Evolutionary conservation across 2,888 invertebrate species (phyloP), one percentile per base, ranked within the genome.

Genomic region (Cepaea hortensis): DNA sequence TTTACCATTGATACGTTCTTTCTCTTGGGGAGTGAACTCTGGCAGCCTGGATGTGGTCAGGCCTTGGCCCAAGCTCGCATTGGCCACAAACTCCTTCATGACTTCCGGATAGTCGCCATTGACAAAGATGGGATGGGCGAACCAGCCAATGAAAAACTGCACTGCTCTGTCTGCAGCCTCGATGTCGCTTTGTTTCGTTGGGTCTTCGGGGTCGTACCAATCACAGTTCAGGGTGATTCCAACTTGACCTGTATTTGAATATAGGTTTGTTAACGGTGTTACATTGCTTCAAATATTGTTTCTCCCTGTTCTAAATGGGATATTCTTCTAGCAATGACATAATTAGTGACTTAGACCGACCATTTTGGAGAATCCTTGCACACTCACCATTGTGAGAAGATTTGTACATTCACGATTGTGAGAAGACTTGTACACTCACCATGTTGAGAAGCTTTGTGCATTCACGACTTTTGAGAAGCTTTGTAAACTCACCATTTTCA

Each of bases 101-200:
- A 88, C 85, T 61, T 87, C 89, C n/a, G 92, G 92, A 75, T 93
- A 97, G 94, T 97, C 96, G 13, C 94, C 94, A 87, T 92, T 89
- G n/a, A 93, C 91, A 85, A 90, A 90, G 23, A 94, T 91, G 5
- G 35, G 93, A 82, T 93, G 90, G 3, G 93, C 93, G 85, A 91
- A 94, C 93, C 93, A 93, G n/a, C 94, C 94, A 65, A 93, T 88
- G 82, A 91, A 90, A 75, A 92, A 91, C 85, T 90, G 89, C 35
- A 91, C 68, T 2, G 88, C 90, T 77, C 91, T 84, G 70, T 92
- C 92, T n/a, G 92, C 90, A 1, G 93, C 92, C 9, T 89, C 89
- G 0, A 92, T 84, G 85, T 93, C 92, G 23, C 88, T 88, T 11
- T 89, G 90, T 84, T 90, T 90, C 48, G 89, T 88, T n/a, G 90